Conservation (phyloP, 30 jellyfish, hydroid and myxozoan species). For the Calvadosia cruxmelitensis region DNA sequence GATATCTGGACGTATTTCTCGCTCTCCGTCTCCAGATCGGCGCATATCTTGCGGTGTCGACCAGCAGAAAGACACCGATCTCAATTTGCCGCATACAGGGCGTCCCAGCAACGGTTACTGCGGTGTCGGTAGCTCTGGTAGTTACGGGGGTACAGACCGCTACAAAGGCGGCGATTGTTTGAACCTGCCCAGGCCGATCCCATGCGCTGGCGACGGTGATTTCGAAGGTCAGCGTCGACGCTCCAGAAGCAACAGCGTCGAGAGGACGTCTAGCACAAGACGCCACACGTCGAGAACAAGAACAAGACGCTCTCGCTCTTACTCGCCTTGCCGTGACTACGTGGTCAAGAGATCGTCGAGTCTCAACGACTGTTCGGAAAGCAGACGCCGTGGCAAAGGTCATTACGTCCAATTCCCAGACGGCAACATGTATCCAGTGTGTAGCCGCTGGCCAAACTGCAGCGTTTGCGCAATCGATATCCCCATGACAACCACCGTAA, state of each 20-base stretch:
- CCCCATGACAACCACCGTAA: slow-evolving; percentile 15
- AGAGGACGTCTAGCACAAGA: slow-evolving; percentile 6
- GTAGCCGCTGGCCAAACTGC: slow-evolving; percentile 95
- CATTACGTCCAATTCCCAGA: neutral
- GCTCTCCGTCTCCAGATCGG: slow-evolving; percentile 51
- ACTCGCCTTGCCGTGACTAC: slow-evolving; percentile 10
- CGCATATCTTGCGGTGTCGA: slow-evolving; percentile 18
- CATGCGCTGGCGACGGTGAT: neutral
- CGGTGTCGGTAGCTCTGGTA: slow-evolving; percentile 17
- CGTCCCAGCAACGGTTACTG: neutral
- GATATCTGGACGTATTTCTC: slow-evolving; percentile 63
- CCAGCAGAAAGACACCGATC: neutral
- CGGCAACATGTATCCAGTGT: slow-evolving; percentile 66
- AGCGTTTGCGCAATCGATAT: slow-evolving; percentile 89
- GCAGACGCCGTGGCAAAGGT: slow-evolving; percentile 10
- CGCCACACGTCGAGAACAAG: slow-evolving; percentile 4
- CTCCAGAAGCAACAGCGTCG: slow-evolving; percentile 41
- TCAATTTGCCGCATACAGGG: slow-evolving; percentile 17
- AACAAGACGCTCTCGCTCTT: slow-evolving; percentile 25
- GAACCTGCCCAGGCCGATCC: neutral
- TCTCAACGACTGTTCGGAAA: neutral
- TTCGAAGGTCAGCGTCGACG: slow-evolving; percentile 22
- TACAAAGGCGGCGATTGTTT: slow-evolving; percentile 6
- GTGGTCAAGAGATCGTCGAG: neutral
- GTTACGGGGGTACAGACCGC: slow-evolving; percentile 9